These are phyloP conservation scores for Sicus ferrugineus DNA, from an alignment of 2,888 invertebrate genomes.

Conservation along the genomic window DNA sequence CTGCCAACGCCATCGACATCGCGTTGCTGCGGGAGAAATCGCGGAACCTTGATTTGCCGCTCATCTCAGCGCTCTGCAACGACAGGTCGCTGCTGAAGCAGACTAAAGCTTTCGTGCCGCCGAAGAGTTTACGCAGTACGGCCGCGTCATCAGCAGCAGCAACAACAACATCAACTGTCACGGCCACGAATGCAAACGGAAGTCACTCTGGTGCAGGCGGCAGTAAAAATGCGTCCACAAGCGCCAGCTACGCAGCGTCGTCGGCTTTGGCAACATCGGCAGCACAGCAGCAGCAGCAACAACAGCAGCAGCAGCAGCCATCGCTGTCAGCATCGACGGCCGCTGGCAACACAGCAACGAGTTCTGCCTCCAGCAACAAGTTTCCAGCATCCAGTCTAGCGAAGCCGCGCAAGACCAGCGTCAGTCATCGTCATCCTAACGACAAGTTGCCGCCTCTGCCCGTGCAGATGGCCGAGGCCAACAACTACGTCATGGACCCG, in stretches of 20 bases:
- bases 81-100: conserved; percentile 89
- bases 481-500: conserved; percentile 72
- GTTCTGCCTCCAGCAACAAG: conserved; percentile 8
- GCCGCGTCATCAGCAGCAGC: conserved; percentile 26
- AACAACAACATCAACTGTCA: conserved; percentile 35
- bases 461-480: conserved; percentile 71
- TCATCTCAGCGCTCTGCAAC: conserved; percentile 93
- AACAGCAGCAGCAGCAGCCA: conserved; percentile 31
- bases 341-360: conserved; percentile 1
- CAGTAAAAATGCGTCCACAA: conserved; percentile 4
- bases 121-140: conserved; percentile 68
- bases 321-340: conserved; percentile 22
- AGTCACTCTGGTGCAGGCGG: conserved; percentile 35
- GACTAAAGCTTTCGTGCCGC: conserved; percentile 85
- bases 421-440: conserved; percentile 77
- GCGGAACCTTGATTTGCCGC: conserved; percentile 86
- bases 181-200: conserved; percentile 43
- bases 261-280: conserved; percentile 42
- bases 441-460: conserved; percentile 78
- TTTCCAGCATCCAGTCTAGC: conserved; percentile 49
- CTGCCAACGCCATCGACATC: conserved; percentile 72
- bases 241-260: conserved; percentile 43
- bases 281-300: conserved; percentile 20
- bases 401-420: conserved; percentile 69
- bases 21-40: conserved; percentile 86